Base-by-base conservation (phyloP, 2,888 invertebrate species). In the Lepas anatifera region DNA sequence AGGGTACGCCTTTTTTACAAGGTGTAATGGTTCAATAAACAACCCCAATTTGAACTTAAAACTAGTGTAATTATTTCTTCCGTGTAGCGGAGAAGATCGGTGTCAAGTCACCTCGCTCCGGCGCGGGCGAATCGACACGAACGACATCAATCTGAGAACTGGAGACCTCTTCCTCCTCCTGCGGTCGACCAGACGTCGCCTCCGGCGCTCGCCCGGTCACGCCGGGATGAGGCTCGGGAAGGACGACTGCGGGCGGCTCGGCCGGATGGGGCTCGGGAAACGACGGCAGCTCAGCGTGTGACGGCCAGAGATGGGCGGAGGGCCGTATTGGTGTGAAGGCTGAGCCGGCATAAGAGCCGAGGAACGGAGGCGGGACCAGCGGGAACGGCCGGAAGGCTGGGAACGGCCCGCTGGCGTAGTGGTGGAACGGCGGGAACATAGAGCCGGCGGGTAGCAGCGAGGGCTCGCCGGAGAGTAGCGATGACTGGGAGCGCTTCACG, bases 261-360 rank as follows among this genome's bases (percentile, higher is more conserved):
- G 52, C 69, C 11, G 27, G 58, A 7, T n/a, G 48, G 58, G 43
- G 68, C 67, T 18, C 52, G 37, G 70, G 69, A 68, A 48, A 52
- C 32, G 46, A 43, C 43, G 18, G 70, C 63, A 27, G 68, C 64
- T 16, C 70, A 64, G 27, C 64, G 66, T n/a, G 58, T 67, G 67
- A 29, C 32, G n/a, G 27, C 69, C 66, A 71, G 68, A 68, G 29
- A n/a, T 68, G 32, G 58, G 22, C 32, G 58, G 58, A 18, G 18
- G 58, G 58, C 22, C 58, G 58, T 3, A 58, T 32, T 35, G 73
- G 73, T 48, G 71, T 72, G 69, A 73, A 73, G 32, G 73, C 73
- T 1, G 73, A 73, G 63, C 72, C 72, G 39, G 71, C 71, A 69
- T 71, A 72, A 29, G 72, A 69, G 69, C 71, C 71, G 3, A 73